A percentile compares a stretch with the other conserved stretches of the same genome.
phyloP scores from a whole-genome alignment of 2,113 vertebrate genomes.

The Notechis scutatus region DNA sequence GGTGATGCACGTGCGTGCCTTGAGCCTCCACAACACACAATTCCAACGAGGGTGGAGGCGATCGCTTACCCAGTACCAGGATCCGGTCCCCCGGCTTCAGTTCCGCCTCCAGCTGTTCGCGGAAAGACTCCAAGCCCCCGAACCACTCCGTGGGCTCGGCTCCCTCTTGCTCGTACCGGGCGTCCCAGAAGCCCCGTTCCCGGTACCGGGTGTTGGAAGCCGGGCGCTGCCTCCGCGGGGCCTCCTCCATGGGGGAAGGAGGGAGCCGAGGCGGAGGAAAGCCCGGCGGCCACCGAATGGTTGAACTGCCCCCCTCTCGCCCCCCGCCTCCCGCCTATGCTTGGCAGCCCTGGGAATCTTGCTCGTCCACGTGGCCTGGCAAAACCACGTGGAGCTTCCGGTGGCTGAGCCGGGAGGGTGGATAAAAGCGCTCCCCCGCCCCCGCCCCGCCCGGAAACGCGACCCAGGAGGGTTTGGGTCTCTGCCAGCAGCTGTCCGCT shows the following conservation, averaged over 20 bases:
- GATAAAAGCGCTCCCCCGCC: background rate
- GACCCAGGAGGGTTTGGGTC: background rate
- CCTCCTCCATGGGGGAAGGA: conserved; percentile 57
- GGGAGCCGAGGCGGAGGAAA: background rate
- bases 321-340: too few relatives aligned
- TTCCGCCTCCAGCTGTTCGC: conserved; percentile 73
- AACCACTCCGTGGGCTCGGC: conserved; percentile 81
- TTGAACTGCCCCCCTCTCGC: accelerated
- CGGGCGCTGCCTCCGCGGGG: conserved; percentile 56
- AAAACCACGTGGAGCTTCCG: conserved; percentile 51
- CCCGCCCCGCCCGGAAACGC: too few relatives aligned
- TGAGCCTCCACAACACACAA: background rate
- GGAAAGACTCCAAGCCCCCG: conserved; percentile 75
- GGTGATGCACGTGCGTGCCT: background rate
- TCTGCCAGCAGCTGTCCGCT: background rate
- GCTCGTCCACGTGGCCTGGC: conserved; percentile 17
- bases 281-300: background rate
- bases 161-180: conserved; percentile 68
- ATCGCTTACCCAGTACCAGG: conserved; percentile 80
- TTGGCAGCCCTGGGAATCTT: background rate
- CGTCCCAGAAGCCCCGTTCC: conserved; percentile 80
- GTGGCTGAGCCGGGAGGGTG: background rate
- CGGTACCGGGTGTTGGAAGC: conserved; percentile 71
- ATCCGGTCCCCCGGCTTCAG: conserved; percentile 75
- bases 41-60: background rate